Percentiles rank a stretch among this genome's conserved stretches.
These are phyloP conservation scores for Clarias pachynema DNA, from an alignment of 2,797 vertebrate species.

Conservation along the genomic window DNA sequence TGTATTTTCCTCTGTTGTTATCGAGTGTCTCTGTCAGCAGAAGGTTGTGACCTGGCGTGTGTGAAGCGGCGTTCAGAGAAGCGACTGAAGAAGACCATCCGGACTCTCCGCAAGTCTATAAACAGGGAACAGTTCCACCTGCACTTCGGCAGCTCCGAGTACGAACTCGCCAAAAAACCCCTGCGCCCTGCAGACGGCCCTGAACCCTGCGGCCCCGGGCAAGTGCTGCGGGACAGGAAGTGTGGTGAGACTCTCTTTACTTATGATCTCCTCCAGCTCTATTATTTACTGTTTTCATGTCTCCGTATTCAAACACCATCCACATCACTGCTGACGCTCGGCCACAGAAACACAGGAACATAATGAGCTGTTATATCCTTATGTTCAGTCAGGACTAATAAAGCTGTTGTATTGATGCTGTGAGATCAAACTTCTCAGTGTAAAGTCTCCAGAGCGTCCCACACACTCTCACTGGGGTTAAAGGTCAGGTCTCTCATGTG, in stretches of 20 bases:
- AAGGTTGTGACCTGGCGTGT: slow-evolving; percentile 88
- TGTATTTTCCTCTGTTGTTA: slow-evolving; percentile 21
- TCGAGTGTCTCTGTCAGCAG: slow-evolving; percentile 72
- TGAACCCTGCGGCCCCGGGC: slow-evolving; percentile 82
- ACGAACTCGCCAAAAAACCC: slow-evolving; percentile 80
- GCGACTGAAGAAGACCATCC: slow-evolving; percentile 89
- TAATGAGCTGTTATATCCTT: background rate
- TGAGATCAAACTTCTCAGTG: no score
- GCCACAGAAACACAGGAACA: background rate
- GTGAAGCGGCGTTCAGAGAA: slow-evolving; percentile 87
- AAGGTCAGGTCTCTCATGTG: no score
- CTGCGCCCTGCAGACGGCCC: slow-evolving; percentile 68
- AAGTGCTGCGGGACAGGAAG: slow-evolving; percentile 80
- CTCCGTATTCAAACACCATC: background rate
- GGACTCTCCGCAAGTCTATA: slow-evolving; percentile 91
- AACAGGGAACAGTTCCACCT: slow-evolving; percentile 91
- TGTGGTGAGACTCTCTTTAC: slow-evolving; percentile 82
- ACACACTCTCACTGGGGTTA: no score
- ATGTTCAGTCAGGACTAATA: background rate
- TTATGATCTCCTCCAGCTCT: no score
- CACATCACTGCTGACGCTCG: background rate
- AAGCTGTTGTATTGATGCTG: no score
- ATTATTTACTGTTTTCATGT: background rate
- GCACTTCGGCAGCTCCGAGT: slow-evolving; percentile 83
- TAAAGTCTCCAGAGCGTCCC: no score